A percentile compares a stretch with the other conserved stretches of the same genome.
These are phyloP conservation scores for Luffia ferchaultella DNA, from an alignment of 2,888 invertebrate species.

Conservation along the genomic window DNA sequence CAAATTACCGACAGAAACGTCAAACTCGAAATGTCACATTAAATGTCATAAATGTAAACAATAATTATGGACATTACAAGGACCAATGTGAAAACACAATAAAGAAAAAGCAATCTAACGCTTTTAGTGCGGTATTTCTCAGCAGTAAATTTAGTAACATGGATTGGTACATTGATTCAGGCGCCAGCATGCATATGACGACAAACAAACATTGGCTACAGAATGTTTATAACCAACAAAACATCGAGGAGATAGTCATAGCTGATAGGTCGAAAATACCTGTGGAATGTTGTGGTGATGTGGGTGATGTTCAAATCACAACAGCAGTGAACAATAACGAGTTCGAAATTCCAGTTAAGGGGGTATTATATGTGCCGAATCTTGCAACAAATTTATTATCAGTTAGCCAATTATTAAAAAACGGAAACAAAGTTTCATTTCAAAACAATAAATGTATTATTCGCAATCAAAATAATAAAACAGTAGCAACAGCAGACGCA, in stretches of 20 bases:
- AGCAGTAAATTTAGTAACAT: neutral
- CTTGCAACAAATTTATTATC: neutral
- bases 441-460: neutral
- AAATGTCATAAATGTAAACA: conserved; percentile 1
- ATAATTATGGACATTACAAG: neutral
- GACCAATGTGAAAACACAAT: neutral
- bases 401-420: neutral
- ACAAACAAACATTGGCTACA: neutral
- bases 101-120: neutral
- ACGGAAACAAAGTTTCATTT: conserved; percentile 1
- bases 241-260: neutral
- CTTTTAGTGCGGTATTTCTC: neutral
- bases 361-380: neutral
- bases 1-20: neutral
- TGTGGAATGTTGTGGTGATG: conserved; percentile 1
- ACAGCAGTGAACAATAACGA: neutral
- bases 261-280: neutral
- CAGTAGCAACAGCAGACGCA: neutral
- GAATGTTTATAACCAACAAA: neutral
- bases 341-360: neutral
- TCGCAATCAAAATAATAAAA: neutral
- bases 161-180: neutral
- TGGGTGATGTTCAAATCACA: neutral
- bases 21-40: neutral
- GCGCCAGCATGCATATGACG: neutral